Percentiles rank a stretch among this genome's conserved stretches.
Evolutionary conservation across 2,797 vertebrate genomes (phyloP).

Genomic region (Hafferia zeledoni): DNA sequence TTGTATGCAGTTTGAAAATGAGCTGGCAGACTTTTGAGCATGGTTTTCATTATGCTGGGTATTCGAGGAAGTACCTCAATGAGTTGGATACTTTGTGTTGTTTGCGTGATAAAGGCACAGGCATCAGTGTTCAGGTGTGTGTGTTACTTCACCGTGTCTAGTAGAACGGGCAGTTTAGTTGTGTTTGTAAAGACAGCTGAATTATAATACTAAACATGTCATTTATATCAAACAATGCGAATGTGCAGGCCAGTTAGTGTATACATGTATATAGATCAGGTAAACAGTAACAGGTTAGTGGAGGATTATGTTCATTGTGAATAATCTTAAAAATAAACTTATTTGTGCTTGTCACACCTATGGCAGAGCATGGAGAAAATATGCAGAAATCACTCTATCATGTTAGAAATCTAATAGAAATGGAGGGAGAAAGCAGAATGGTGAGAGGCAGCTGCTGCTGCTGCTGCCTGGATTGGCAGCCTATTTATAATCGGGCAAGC

Average conservation of each 20-base stretch:
- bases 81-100: constrained; percentile 5
- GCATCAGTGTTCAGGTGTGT: constrained; percentile 26
- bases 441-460: constrained; percentile 69
- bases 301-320: constrained; percentile 41
- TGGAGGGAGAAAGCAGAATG: constrained; percentile 47
- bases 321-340: constrained; percentile 62
- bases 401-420: constrained; percentile 68
- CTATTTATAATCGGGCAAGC: constrained; percentile 73
- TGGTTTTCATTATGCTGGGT: not conserved
- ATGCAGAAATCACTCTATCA: constrained; percentile 54
- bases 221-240: constrained; percentile 55
- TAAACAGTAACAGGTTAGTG: constrained; percentile 61
- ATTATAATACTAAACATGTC: constrained; percentile 52
- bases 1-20: not conserved
- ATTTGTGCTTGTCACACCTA: constrained; percentile 43
- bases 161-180: constrained; percentile 49
- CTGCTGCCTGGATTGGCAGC: constrained; percentile 68
- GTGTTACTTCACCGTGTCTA: constrained; percentile 31
- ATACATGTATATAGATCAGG: constrained; percentile 36
- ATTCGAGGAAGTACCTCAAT: constrained; percentile 19
- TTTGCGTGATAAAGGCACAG: not conserved
- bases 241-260: constrained; percentile 53
- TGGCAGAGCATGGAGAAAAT: constrained; percentile 33
- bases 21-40: constrained; percentile 10
- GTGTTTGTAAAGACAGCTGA: constrained; percentile 61